phyloP scores from a whole-genome alignment of 2,888 invertebrate genomes.

The Amblyjoppa proteus region DNA sequence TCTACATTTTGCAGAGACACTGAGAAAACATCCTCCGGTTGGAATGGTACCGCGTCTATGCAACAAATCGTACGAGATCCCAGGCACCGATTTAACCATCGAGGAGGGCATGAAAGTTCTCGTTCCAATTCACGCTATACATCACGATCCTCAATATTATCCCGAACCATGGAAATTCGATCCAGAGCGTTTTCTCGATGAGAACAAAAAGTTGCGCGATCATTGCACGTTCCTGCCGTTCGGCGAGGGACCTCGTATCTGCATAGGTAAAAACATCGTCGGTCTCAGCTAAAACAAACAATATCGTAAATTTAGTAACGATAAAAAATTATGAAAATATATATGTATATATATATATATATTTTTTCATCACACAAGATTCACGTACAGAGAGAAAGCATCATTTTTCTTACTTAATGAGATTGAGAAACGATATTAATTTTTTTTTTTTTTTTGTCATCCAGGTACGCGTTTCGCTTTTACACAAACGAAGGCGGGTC shows the following conservation, averaged over 20 bases:
- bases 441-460: slow-evolving; percentile 20
- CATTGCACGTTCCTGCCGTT: slow-evolving; percentile 84
- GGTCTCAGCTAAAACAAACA: background rate
- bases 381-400: background rate
- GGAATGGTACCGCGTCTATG: slow-evolving; percentile 83
- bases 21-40: slow-evolving; percentile 85
- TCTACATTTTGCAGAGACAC: slow-evolving; percentile 81
- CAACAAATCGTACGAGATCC: slow-evolving; percentile 80
- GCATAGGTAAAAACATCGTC: slow-evolving; percentile 81
- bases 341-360: background rate
- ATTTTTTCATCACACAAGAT: background rate
- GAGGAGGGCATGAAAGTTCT: slow-evolving; percentile 81
- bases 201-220: slow-evolving; percentile 79
- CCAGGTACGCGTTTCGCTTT: slow-evolving; percentile 80
- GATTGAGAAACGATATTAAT: background rate
- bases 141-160: slow-evolving; percentile 84
- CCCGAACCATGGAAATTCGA: slow-evolving; percentile 85
- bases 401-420: background rate
- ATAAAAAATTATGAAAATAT: background rate
- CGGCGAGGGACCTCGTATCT: slow-evolving; percentile 85
- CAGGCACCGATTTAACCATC: slow-evolving; percentile 81
- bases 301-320: background rate
- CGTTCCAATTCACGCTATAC: slow-evolving; percentile 83
- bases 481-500: slow-evolving; percentile 79
- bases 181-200: slow-evolving; percentile 85